phyloP scores from a whole-genome alignment of 1,140 invertebrate genomes.

The Coptotermes formosanus region DNA sequence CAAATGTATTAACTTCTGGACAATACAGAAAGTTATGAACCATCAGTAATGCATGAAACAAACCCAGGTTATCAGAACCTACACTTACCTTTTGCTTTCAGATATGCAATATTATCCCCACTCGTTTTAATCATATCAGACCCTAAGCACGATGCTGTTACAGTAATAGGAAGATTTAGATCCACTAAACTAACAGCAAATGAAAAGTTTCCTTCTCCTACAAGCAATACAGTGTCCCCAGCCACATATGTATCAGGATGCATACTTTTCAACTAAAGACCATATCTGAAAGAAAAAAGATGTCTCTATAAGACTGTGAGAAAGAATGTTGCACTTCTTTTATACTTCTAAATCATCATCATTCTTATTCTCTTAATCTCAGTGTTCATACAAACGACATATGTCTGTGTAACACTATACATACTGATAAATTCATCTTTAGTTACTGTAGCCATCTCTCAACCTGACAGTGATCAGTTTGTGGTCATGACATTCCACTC shows the following conservation, averaged over 20 bases:
- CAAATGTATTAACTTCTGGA: not conserved
- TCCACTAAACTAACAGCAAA: constrained; percentile 51
- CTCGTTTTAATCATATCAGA: constrained; percentile 36
- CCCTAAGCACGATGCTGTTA: constrained; percentile 47
- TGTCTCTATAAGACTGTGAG: not conserved
- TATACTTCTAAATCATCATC: too few species aligned
- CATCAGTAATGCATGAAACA: constrained; percentile 24
- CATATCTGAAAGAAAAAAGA: not conserved
- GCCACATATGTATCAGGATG: constrained; percentile 41
- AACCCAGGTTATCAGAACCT: too few species aligned
- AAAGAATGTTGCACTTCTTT: not conserved
- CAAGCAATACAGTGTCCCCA: constrained; percentile 46
- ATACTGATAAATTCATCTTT: too few species aligned
- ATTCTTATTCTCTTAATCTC: too few species aligned
- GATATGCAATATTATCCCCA: constrained; percentile 43
- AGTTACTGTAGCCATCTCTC: too few species aligned
- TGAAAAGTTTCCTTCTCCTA: constrained; percentile 62
- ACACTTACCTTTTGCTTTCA: constrained; percentile 45
- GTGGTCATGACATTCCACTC: too few species aligned
- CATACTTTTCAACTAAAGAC: constrained; percentile 36
- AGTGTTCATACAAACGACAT: too few species aligned
- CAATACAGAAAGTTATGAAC: not conserved
- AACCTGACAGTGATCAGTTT: too few species aligned
- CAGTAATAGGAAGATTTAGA: constrained; percentile 41
- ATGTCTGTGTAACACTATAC: too few species aligned